A percentile compares a stretch with the other conserved stretches of the same genome.
Conservation (phyloP, 2,113 vertebrate species). For the Maccullochella peelii region DNA sequence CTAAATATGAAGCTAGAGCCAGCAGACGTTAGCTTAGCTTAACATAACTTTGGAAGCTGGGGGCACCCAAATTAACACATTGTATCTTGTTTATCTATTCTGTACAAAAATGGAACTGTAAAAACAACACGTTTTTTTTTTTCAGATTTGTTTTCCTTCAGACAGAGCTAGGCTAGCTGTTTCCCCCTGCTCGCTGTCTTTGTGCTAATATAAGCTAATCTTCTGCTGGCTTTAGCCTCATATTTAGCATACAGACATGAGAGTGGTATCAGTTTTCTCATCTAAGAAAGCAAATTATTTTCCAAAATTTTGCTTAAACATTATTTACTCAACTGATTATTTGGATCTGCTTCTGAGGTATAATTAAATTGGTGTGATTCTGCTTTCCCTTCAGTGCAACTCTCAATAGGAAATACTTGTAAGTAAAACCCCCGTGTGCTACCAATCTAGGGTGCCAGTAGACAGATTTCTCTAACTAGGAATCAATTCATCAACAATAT, state of each 20-base stretch:
- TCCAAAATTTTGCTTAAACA: not conserved
- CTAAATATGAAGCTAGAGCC: not conserved
- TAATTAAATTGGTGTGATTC: not conserved
- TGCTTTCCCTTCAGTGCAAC: not conserved
- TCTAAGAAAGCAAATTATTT: not conserved
- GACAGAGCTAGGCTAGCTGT: not conserved
- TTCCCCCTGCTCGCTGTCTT: not conserved
- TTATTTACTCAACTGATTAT: not conserved
- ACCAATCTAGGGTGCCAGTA: not conserved
- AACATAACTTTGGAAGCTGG: not conserved
- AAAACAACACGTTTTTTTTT: no score
- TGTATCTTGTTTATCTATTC: not conserved
- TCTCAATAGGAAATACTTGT: constrained; percentile 3
- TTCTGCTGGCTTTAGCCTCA: not conserved
- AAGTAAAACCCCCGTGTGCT: not conserved
- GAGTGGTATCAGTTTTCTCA: not conserved
- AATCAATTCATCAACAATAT: constrained; percentile 8
- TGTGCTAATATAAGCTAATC: not conserved
- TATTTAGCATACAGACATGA: not conserved
- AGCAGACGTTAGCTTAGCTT: not conserved
- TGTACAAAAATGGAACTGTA: not conserved
- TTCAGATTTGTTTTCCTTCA: not conserved
- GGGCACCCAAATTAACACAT: not conserved
- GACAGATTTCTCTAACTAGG: not conserved
- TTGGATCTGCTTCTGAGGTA: not conserved